A percentile compares a stretch with the other conserved stretches of the same genome.
These are phyloP conservation scores for Pelodytes ibericus DNA, from an alignment of 2,797 vertebrate genomes.

Conservation along the genomic window DNA sequence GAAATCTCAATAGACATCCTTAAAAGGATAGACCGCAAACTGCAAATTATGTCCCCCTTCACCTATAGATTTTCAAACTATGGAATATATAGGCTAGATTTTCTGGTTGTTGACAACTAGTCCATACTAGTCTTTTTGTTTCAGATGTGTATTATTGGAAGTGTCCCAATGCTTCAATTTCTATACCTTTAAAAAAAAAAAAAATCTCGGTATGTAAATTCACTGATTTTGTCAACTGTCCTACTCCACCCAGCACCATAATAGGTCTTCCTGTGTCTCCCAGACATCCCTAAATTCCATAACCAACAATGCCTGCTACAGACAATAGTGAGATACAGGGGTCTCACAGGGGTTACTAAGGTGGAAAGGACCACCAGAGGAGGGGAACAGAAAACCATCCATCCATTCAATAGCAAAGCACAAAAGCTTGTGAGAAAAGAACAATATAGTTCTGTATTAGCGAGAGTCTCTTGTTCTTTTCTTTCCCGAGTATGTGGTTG, in stretches of 20 bases:
- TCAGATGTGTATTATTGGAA: too few relatives aligned
- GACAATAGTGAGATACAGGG: constrained; percentile 25
- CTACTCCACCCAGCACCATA: not conserved
- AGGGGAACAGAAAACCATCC: constrained; percentile 15
- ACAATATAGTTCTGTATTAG: constrained; percentile 12
- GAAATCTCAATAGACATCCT: too few relatives aligned
- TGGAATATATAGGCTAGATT: too few relatives aligned
- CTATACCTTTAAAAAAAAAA: not conserved
- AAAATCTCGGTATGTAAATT: constrained; percentile 16
- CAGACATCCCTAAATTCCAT: constrained; percentile 14
- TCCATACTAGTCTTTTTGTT: too few relatives aligned
- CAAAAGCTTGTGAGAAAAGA: constrained; percentile 2
- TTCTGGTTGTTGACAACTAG: too few relatives aligned
- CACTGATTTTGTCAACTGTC: constrained; percentile 9
- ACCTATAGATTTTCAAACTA: too few relatives aligned
- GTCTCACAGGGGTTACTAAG: constrained; percentile 34
- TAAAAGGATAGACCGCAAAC: too few relatives aligned
- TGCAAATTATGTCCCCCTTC: too few relatives aligned
- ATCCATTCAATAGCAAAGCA: not conserved
- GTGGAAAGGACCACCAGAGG: constrained; percentile 47
- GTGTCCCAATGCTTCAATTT: not conserved
- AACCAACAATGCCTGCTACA: constrained; percentile 17
- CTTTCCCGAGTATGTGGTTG: not conserved
- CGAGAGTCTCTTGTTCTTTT: constrained; percentile 13
- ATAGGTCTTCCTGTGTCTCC: constrained; percentile 3